Evolutionary conservation across 2,113 vertebrate genomes (phyloP).

Genomic region (Hystrix brachyura): DNA sequence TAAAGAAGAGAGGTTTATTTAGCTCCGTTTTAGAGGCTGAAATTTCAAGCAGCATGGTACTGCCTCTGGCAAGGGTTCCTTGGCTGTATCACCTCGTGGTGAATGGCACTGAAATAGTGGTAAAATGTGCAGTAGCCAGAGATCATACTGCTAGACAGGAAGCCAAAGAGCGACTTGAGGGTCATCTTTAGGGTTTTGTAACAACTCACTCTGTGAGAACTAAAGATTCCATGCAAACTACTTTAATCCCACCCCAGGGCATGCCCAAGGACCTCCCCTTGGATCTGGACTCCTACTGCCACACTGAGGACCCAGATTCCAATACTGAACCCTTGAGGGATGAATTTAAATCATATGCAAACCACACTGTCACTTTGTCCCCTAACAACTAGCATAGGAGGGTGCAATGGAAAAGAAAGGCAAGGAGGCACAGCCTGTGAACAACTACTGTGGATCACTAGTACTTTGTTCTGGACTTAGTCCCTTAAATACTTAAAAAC

Average conservation of each 20-base stretch:
- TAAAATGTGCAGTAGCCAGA: not conserved
- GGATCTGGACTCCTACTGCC: not conserved
- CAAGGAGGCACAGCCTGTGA: not conserved
- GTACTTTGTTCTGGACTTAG: not conserved
- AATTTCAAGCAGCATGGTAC: not conserved
- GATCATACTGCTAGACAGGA: not conserved
- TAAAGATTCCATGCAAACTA: not conserved
- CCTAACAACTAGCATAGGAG: not conserved
- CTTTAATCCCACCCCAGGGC: not conserved
- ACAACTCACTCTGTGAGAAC: not conserved
- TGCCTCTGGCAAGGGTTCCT: not conserved
- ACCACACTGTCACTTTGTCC: not conserved
- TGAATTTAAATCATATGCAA: not conserved
- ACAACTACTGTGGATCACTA: not conserved
- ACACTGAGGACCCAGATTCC: not conserved
- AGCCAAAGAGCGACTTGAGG: not conserved
- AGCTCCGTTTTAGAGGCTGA: not conserved
- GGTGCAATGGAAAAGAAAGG: not conserved
- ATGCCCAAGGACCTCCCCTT: not conserved
- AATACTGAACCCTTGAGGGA: not conserved
- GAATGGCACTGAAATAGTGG: not conserved
- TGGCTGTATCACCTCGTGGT: not conserved
- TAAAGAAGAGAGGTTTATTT: not conserved
- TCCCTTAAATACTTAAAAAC: not conserved
- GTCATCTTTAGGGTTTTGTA: not conserved